phyloP scores from a whole-genome alignment of 2,797 vertebrate species.

The Clarias fuscus region DNA sequence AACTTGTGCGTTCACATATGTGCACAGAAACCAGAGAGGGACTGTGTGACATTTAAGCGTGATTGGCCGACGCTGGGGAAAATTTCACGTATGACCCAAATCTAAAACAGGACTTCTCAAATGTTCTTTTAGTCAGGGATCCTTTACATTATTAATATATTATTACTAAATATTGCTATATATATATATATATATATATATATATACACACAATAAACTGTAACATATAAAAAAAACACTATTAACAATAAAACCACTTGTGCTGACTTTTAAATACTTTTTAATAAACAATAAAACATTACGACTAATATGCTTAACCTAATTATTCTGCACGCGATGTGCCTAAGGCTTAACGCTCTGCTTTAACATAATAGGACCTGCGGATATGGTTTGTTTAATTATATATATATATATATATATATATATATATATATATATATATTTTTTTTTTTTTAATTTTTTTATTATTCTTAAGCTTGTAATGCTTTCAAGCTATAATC shows the following conservation, averaged over 20 bases:
- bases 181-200: too few species aligned
- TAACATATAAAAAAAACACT: background rate
- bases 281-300: background rate
- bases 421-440: too few species aligned
- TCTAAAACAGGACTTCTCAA: background rate
- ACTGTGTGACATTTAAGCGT: background rate
- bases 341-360: background rate
- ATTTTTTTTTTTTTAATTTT: too few species aligned
- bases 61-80: background rate
- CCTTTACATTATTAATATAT: too few species aligned
- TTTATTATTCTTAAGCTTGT: background rate
- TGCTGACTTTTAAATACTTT: background rate
- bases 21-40: slow-evolving; percentile 6
- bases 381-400: background rate
- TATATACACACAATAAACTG: background rate
- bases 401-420: too few species aligned
- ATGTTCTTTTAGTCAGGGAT: background rate
- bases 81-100: background rate
- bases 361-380: background rate
- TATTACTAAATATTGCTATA: too few species aligned
- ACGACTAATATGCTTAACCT: background rate
- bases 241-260: background rate
- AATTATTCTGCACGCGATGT: background rate
- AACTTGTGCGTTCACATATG: slow-evolving; percentile 36
- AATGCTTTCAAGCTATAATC: background rate